These are phyloP conservation scores for Chromoteleia sp. DNA, from an alignment of 2,888 invertebrate genomes.

Conservation along the genomic window DNA sequence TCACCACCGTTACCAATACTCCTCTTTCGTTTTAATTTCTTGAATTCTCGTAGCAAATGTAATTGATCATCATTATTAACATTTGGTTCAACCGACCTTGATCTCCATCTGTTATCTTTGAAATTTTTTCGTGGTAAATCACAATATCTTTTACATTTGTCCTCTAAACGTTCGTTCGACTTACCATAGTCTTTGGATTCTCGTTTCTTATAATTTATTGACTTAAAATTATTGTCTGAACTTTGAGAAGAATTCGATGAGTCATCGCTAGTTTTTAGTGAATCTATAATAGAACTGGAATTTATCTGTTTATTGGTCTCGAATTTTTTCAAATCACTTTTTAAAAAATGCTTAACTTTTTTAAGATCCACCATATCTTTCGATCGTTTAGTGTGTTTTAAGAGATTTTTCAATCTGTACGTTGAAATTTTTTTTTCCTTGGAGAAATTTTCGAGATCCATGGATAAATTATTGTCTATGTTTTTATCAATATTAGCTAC, in stretches of 20 bases:
- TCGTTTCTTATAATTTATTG: constrained; percentile 9
- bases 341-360: constrained; percentile 43
- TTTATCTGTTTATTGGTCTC: constrained; percentile 4
- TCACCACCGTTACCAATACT: constrained; percentile 66
- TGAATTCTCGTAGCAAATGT: constrained; percentile 74
- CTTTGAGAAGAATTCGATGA: constrained; percentile 40
- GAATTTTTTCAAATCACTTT: constrained; percentile 22
- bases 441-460: constrained; percentile 3
- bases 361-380: constrained; percentile 43
- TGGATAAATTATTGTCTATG: constrained; percentile 38
- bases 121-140: constrained; percentile 21
- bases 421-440: constrained; percentile 42
- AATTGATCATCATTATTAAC: constrained; percentile 66
- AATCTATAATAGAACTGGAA: constrained; percentile 9
- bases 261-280: constrained; percentile 25
- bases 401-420: constrained; percentile 26
- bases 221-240: constrained; percentile 24
- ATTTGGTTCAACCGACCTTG: constrained; percentile 70
- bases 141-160: constrained; percentile 25
- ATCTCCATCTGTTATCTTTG: constrained; percentile 55
- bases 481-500: constrained; percentile 72
- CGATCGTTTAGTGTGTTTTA: constrained; percentile 18
- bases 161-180: neutral
- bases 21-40: constrained; percentile 72
- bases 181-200: constrained; percentile 40